Conservation (phyloP, 2,888 invertebrate species). For the Apamea epomidion region DNA sequence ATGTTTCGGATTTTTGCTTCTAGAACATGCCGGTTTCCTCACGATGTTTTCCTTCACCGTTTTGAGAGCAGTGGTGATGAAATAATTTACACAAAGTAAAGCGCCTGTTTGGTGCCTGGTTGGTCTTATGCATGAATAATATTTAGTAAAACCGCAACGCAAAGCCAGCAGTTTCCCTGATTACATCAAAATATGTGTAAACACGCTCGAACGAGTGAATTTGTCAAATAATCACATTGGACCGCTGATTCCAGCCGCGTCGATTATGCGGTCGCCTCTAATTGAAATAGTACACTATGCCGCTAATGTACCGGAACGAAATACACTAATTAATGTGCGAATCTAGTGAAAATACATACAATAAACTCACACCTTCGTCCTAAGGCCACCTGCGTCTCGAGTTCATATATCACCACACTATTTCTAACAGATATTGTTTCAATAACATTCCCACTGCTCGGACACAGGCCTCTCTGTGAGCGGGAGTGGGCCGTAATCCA, state of each 20-base stretch:
- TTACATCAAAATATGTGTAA: slow-evolving; percentile 47
- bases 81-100: no score
- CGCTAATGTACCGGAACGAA: slow-evolving; percentile 4
- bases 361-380: not conserved
- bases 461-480: no score
- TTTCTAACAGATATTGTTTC: not conserved
- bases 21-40: no score
- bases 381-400: not conserved
- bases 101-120: no score
- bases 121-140: not conserved
- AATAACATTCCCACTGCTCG: not conserved
- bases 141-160: slow-evolving; percentile 26
- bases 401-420: not conserved
- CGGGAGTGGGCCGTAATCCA: no score
- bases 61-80: no score
- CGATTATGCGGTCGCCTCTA: slow-evolving; percentile 40
- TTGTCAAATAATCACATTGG: slow-evolving; percentile 47
- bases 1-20: no score
- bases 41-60: no score
- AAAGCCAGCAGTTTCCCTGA: slow-evolving; percentile 40
- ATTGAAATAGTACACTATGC: slow-evolving; percentile 46
- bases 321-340: not conserved
- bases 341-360: not conserved
- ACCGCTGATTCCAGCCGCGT: slow-evolving; percentile 38
- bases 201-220: slow-evolving; percentile 34